These are phyloP conservation scores for Agonopterix subpropinquella DNA, from an alignment of 2,888 invertebrate genomes.

Conservation along the genomic window DNA sequence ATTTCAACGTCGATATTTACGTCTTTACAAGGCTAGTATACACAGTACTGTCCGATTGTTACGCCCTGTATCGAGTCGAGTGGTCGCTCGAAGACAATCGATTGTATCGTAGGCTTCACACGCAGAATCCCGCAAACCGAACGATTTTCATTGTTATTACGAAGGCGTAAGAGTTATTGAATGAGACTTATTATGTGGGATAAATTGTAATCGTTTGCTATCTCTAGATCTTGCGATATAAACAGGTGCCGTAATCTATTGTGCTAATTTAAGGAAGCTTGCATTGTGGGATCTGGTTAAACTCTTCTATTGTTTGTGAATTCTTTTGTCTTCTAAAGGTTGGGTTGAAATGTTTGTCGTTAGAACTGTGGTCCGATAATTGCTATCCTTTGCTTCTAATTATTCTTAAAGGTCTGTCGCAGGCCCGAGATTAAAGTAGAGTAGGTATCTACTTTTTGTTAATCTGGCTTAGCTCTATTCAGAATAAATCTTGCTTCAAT, in stretches of 20 bases:
- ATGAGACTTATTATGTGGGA: too few species aligned
- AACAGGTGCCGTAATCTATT: conserved; percentile 25
- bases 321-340: too few species aligned
- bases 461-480: too few species aligned
- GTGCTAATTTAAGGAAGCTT: conserved; percentile 6
- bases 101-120: conserved; percentile 10
- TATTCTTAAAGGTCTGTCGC: too few species aligned
- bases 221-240: conserved; percentile 22
- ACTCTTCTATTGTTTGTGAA: background rate
- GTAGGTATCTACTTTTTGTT: too few species aligned
- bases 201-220: conserved; percentile 20
- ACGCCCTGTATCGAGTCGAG: conserved; percentile 2
- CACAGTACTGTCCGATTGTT: conserved; percentile 1
- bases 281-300: background rate
- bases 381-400: too few species aligned
- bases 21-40: conserved; percentile 1
- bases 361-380: too few species aligned
- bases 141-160: too few species aligned
- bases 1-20: conserved; percentile 3
- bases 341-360: too few species aligned
- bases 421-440: too few species aligned
- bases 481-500: too few species aligned
- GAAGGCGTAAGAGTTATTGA: too few species aligned
- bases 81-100: conserved; percentile 22
- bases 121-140: conserved; percentile 15